Base-by-base conservation (phyloP, 1,140 invertebrate genomes). In the Lithobius niger region DNA sequence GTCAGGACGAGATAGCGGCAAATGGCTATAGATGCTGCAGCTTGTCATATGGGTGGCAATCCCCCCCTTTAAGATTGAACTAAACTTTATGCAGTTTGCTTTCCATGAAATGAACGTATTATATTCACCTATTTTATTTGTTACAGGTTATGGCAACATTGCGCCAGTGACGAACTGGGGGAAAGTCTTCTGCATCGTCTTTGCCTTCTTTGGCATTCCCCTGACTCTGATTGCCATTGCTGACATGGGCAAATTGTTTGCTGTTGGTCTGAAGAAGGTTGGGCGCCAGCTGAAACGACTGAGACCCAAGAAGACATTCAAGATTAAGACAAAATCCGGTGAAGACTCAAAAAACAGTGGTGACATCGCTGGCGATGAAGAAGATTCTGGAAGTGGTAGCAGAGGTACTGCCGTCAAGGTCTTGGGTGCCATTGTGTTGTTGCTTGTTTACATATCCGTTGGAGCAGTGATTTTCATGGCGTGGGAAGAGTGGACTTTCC, bases 91-190 rank as follows among this genome's bases (percentile, higher is more conserved):
- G n/a, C n/a, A n/a, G n/a, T n/a, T n/a, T n/a, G n/a, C n/a, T n/a
- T n/a, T n/a, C n/a, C n/a, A n/a, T n/a, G n/a, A n/a, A n/a, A n/a
- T n/a, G n/a, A n/a, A n/a, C n/a, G n/a, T n/a, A n/a, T n/a, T n/a
- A n/a, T n/a, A n/a, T n/a, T n/a, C n/a, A n/a, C n/a, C n/a, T n/a
- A n/a, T n/a, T n/a, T n/a, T n/a, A n/a, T n/a, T n/a, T n/a, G n/a
- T 74, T 74, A 57, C 66, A 93, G 92, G 93, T 55, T 97, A 97
- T 70, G 94, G 94, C 45, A 92, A 97, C 67, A 88, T 96, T 59
- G 88, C 89, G 15, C 92, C 94, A 1, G 81, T 82, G 27, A 96
- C 93, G 2, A 77, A 78, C 55, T 76, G 79, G 66, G 94, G 94
- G 6, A 78, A 87, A 54, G 72, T 85, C 24, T 89, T 95, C 65